Evolutionary conservation across 2,888 invertebrate species (phyloP).

Genomic region (Tinea semifulvella): DNA sequence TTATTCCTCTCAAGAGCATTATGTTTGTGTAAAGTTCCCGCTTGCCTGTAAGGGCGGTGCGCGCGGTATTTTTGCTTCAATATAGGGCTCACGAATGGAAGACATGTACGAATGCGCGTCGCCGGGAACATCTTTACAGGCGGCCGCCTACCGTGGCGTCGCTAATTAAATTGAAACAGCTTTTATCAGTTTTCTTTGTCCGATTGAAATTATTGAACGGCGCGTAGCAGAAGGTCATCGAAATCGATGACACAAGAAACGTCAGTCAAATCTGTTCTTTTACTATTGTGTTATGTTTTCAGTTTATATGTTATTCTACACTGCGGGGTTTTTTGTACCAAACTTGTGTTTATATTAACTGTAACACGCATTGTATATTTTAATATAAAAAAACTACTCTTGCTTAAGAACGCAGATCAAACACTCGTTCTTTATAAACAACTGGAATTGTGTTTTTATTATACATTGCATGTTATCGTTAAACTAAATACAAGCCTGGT

Average conservation of each 20-base stretch:
- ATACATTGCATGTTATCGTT: no score
- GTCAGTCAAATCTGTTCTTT: background rate
- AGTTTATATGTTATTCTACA: no score
- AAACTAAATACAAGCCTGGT: no score
- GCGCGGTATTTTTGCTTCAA: constrained; percentile 47
- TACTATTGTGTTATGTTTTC: background rate
- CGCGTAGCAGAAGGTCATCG: background rate
- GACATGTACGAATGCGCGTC: constrained; percentile 56
- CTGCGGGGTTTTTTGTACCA: no score
- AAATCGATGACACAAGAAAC: background rate
- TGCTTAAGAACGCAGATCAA: no score
- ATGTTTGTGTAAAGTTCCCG: constrained; percentile 40
- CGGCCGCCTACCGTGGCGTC: constrained; percentile 6
- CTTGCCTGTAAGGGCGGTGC: constrained; percentile 53
- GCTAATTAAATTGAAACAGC: constrained; percentile 2
- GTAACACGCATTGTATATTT: no score
- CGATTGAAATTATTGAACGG: background rate
- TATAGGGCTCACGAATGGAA: constrained; percentile 58
- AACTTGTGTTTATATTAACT: no score
- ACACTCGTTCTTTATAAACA: no score
- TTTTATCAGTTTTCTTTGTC: background rate
- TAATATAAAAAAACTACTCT: no score
- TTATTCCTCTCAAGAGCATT: constrained; percentile 42
- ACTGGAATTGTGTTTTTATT: no score
- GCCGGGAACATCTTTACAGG: constrained; percentile 46